Conservation (phyloP, 2,797 vertebrate genomes). For the Siniperca scherzeri region DNA sequence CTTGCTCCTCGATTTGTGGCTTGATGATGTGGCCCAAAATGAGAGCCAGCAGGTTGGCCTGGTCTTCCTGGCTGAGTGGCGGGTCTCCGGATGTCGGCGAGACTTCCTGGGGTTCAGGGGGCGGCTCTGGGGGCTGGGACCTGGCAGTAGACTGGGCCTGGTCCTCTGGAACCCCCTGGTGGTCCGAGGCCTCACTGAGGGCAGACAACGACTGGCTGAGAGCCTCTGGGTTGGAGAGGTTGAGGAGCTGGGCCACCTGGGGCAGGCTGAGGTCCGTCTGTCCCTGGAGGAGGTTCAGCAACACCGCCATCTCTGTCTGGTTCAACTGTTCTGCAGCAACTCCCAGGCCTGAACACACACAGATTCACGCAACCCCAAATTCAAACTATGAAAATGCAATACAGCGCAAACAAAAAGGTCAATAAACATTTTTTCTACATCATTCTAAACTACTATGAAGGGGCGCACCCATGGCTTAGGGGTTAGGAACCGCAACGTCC, state of each 20-base stretch:
- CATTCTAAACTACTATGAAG: background rate
- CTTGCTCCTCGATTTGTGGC: constrained; percentile 88
- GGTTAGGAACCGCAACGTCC: too few species aligned
- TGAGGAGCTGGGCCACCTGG: constrained; percentile 96
- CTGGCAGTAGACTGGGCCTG: constrained; percentile 66
- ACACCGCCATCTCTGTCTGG: constrained; percentile 94
- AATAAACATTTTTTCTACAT: background rate
- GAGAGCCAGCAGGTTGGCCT: constrained; percentile 94
- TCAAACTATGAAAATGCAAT: background rate
- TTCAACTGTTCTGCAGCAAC: constrained; percentile 96
- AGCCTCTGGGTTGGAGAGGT: constrained; percentile 92
- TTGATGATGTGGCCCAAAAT: constrained; percentile 96
- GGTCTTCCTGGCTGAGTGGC: constrained; percentile 90
- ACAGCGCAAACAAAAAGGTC: background rate
- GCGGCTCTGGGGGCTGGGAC: constrained; percentile 76
- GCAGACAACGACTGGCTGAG: constrained; percentile 94
- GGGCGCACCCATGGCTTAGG: fast-evolving
- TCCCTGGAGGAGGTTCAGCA: constrained; percentile 97
- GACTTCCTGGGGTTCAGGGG: constrained; percentile 73
- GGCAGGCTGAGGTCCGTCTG: constrained; percentile 95
- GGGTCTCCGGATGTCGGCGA: constrained; percentile 81
- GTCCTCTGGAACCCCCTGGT: constrained; percentile 86
- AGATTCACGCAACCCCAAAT: constrained; percentile 12
- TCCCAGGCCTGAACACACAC: constrained; percentile 86
- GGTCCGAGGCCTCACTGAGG: constrained; percentile 89